phyloP scores from a whole-genome alignment of 2,797 vertebrate species.

The Myiotriccus ornatus region DNA sequence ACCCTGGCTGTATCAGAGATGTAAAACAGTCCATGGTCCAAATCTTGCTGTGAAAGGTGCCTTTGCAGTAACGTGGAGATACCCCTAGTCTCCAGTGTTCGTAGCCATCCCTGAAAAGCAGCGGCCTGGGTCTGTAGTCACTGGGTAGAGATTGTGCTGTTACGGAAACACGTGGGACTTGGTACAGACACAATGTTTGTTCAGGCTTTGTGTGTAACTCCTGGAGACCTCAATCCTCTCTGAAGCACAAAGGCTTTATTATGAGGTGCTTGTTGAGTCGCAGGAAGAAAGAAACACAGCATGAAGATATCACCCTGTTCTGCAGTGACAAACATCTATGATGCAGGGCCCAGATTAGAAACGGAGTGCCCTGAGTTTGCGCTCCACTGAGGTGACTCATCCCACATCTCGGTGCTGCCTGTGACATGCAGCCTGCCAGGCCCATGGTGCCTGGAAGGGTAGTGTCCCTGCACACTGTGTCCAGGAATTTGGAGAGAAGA shows the following conservation, averaged over 20 bases:
- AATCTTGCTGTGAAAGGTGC: background rate
- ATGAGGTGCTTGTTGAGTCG: background rate
- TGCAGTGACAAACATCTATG: background rate
- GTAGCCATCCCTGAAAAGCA: background rate
- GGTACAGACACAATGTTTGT: background rate
- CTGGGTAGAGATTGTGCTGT: background rate
- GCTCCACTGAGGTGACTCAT: background rate
- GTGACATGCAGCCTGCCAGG: background rate
- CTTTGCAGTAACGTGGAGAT: background rate
- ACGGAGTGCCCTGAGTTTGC: accelerated
- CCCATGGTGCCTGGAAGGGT: accelerated
- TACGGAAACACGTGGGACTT: background rate
- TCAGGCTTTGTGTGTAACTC: background rate
- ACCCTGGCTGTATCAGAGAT: background rate
- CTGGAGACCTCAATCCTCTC: background rate
- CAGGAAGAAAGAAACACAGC: background rate
- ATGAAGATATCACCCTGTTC: background rate
- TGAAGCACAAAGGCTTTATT: background rate
- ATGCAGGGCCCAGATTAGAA: background rate
- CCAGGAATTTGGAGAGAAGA: background rate
- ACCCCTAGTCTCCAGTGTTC: background rate
- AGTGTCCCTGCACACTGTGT: background rate
- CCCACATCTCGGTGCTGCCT: accelerated
- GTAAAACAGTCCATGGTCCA: background rate
- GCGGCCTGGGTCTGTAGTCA: background rate